Evolutionary conservation across 2,113 vertebrate genomes (phyloP), one percentile per base, ranked within the genome.

Genomic region (Tinamus guttatus): DNA sequence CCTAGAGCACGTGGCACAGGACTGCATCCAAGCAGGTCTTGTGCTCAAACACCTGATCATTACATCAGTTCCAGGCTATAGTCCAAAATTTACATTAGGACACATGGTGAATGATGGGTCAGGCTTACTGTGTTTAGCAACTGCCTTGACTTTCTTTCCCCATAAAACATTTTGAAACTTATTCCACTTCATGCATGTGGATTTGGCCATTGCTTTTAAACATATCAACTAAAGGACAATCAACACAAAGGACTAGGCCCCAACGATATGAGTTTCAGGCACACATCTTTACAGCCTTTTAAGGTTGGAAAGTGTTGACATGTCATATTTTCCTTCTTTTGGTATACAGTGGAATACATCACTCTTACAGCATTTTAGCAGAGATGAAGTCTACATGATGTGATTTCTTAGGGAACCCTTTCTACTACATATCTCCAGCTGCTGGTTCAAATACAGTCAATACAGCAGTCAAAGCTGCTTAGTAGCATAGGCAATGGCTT

Each of bases 401-500:
- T 22, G 4, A 8, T 69, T 67, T 75, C 34, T 79, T 40, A 21
- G 11, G 5, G 2, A 0, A 1, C 43, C 4, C 7, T 3, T 16
- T 69, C 17, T 62, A 30, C 30, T 43, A 32, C 7, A 3, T 38
- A n/a, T 8, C 7, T 84, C 43, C 11, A 28, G 32, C 3, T 78
- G 52, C 9, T 21, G 32, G 8, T 64, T 7, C 38, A 69, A 51
- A 59, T 34, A 74, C 2, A n/a, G n/a, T n/a, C n/a, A n/a, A n/a
- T n/a, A n/a, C n/a, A n/a, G n/a, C n/a, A n/a, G n/a, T n/a, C n/a
- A n/a, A n/a, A n/a, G n/a, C n/a, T n/a, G n/a, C n/a, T n/a, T n/a
- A n/a, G n/a, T n/a, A n/a, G n/a, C n/a, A n/a, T n/a, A n/a, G n/a
- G n/a, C n/a, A n/a, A n/a, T n/a, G n/a, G n/a, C n/a, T n/a, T n/a